Conservation (phyloP, 2,797 vertebrate genomes). For the Megaceryle alcyon region DNA sequence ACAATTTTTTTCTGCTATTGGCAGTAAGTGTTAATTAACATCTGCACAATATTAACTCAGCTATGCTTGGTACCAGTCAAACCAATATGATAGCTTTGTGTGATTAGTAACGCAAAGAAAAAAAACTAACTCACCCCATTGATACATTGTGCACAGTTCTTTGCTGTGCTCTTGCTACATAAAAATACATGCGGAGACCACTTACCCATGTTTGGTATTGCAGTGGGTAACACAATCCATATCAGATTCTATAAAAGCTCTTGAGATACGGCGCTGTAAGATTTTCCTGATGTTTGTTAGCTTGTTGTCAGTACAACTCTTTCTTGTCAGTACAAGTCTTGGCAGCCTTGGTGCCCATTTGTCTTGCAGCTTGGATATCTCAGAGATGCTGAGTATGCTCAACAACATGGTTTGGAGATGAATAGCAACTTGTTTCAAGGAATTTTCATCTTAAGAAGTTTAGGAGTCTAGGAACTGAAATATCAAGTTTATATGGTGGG, state of each 20-base stretch:
- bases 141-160: background rate
- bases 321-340: accelerated
- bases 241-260: background rate
- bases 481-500: accelerated
- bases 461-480: background rate
- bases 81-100: background rate
- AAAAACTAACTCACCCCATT: background rate
- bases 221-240: accelerated
- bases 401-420: background rate
- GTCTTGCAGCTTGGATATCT: background rate
- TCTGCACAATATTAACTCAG: background rate
- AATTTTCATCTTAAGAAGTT: background rate
- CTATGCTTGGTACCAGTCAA: background rate
- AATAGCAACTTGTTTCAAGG: background rate
- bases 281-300: background rate
- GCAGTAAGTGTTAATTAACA: background rate
- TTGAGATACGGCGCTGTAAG: accelerated
- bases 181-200: background rate
- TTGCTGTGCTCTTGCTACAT: background rate
- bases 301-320: background rate
- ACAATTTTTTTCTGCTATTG: background rate
- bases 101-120: background rate
- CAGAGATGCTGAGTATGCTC: too few species aligned
- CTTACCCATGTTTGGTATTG: background rate
- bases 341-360: background rate